Base-by-base conservation (phyloP, 2,797 vertebrate genomes). In the Takifugu ocellatus region DNA sequence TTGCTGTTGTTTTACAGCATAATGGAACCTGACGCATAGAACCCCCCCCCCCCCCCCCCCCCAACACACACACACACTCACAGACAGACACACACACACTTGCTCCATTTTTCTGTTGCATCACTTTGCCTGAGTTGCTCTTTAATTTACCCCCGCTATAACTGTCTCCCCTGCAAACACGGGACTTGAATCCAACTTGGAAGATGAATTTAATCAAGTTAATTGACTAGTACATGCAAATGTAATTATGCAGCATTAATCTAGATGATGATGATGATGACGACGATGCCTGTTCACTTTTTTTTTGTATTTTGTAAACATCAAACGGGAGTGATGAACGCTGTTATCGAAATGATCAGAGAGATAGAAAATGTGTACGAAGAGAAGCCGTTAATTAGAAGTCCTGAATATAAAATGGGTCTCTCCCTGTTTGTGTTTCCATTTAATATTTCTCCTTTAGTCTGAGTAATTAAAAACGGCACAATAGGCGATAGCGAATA, bases 211-310 rank as follows among this genome's bases (percentile, higher is more conserved):
- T 82, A 85, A 87, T 89, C 75, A 87, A 81, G 78, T 81, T 86
- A 88, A 89, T 87, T 90, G 78, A 83, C 86, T 83, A 81, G 81
- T 86, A 90, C 88, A 86, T 78, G 79, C 78, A 84, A 84, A 83
- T 69, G 68, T 68, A 87, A 85, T 87, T 84, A 72, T 21, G 66
- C 58, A 27, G 59, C 71, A 70, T 83, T 73, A 84, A 88, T 90
- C 72, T 83, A 24, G 44, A 72, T 55, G 68, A 64, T 50, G 77
- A 29, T 64, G 63, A 44, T 10, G 44, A 42, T 63, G 63, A 44
- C 5, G 44, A n/a, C 17, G 44, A 26, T 16, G 48, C 14, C 48
- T 21, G 46, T 48, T 48, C 11, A 6, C 21, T 46, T 46, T 46
- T 46, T 46, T 46, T n/a, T 45, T 17, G 60, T 82, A 64, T 77